A percentile compares a stretch with the other conserved stretches of the same genome.
Conservation (phyloP, 2,113 vertebrate genomes). For the Lepus europaeus region DNA sequence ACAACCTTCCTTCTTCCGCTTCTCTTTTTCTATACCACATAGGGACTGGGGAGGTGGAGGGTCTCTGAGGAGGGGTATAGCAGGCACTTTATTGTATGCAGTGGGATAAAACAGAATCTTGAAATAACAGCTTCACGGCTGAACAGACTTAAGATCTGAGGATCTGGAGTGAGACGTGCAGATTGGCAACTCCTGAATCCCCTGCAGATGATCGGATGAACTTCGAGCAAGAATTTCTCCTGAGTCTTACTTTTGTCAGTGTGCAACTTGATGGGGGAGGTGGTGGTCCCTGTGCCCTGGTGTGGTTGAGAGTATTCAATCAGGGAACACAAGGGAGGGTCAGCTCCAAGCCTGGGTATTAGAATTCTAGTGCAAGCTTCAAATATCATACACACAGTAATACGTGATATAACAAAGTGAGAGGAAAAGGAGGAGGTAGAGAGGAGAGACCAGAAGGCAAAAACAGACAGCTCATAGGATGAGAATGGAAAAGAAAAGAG, state of each 20-base stretch:
- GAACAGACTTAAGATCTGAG: background rate
- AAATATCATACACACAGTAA: background rate
- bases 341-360: background rate
- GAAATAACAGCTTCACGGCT: background rate
- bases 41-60: rapidly evolving
- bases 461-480: background rate
- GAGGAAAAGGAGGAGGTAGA: background rate
- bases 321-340: background rate
- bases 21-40: background rate
- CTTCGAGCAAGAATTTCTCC: background rate
- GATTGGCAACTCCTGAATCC: rapidly evolving
- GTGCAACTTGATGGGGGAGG: too few species aligned
- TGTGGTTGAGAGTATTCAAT: background rate
- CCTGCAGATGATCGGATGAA: background rate
- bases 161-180: background rate
- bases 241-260: background rate
- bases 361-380: background rate
- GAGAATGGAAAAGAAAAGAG: background rate
- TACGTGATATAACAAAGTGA: background rate
- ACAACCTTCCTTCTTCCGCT: background rate
- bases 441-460: background rate
- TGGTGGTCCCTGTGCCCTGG: background rate
- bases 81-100: background rate
- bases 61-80: background rate
- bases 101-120: background rate